Evolutionary conservation across 2,113 vertebrate genomes (phyloP), one percentile per base, ranked within the genome.

Genomic region (Grallaria varia): DNA sequence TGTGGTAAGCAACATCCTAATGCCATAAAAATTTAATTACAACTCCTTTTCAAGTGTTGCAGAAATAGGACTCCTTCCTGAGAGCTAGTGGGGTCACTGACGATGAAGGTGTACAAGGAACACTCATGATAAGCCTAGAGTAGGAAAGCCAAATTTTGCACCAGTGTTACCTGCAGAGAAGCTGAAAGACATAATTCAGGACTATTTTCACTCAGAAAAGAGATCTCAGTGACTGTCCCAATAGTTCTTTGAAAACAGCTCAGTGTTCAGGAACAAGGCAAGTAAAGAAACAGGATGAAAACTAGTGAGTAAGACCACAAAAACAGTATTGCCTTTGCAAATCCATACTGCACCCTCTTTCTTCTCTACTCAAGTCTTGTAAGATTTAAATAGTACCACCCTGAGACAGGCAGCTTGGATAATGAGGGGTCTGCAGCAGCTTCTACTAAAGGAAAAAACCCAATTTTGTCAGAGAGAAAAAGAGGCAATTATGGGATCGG

Each of bases 11-110:
- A 92, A 81, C 39, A 89, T 93, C 68, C 39, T 78, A 77, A 78
- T 3, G 1, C 24, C 76, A 93, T 92, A 50, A 96, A 93, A 89
- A 78, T 52, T 89, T 92, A 90, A 89, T 93, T 84, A 81, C 44
- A 72, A 23, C 47, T 85, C 75, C 55, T 89, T 89, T 86, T 84
- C 60, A 84, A 84, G 56, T 21, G 19, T 52, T 89, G 49, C 82
- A 90, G 74, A 83, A 94, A 85, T 17, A 85, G n/a, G 40, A 68
- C 0, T 0, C 39, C 64, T 84, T 94, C 55, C 89, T 39, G 63
- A 84, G 84, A 84, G 50, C 72, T 84, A 18, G 11, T 50, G 35
- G 30, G 42, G 59, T 90, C 68, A 89, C 9, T 72, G 74, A 53
- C n/a, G 42, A 63, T 59, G 69, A 39, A 71, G 52, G 64, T 55